Evolutionary conservation across 1,140 invertebrate species (phyloP).

Genomic region (Pseudomyrmex flavicornis): DNA sequence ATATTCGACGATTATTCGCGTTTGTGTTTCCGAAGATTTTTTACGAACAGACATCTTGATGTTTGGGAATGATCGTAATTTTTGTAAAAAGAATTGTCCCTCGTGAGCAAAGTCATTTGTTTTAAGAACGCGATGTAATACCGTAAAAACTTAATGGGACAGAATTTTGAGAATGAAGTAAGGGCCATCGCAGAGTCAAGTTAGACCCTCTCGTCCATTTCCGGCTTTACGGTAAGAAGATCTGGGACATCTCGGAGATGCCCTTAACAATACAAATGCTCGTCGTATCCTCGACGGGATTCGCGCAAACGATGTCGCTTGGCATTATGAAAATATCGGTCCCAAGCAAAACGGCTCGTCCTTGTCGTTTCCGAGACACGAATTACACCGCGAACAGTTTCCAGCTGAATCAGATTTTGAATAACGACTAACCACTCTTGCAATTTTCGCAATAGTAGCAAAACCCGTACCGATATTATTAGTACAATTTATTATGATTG

Average conservation of each 20-base stretch:
- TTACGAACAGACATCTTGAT: background rate
- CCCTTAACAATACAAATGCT: conserved; percentile 72
- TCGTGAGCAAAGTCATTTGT: too few species aligned
- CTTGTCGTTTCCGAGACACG: conserved; percentile 49
- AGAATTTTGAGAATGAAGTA: conserved; percentile 50
- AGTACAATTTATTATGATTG: background rate
- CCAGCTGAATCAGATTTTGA: conserved; percentile 39
- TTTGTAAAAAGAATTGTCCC: too few species aligned
- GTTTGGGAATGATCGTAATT: too few species aligned
- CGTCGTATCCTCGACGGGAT: conserved; percentile 64
- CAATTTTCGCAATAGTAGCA: conserved; percentile 31
- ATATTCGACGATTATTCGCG: background rate
- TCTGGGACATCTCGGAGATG: conserved; percentile 63
- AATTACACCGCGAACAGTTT: conserved; percentile 76
- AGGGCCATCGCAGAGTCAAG: conserved; percentile 35
- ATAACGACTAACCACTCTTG: conserved; percentile 37
- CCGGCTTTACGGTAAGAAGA: conserved; percentile 61
- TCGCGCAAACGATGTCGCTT: conserved; percentile 64
- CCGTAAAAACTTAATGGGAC: conserved; percentile 66
- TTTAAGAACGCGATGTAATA: background rate
- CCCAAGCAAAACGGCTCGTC: conserved; percentile 54
- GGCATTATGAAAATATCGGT: conserved; percentile 73
- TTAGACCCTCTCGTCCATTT: conserved; percentile 58
- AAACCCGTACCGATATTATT: conserved; percentile 20
- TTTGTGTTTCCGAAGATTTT: background rate